These are phyloP conservation scores for Teleogryllus occipitalis DNA, from an alignment of 1,140 invertebrate genomes.

Conservation along the genomic window DNA sequence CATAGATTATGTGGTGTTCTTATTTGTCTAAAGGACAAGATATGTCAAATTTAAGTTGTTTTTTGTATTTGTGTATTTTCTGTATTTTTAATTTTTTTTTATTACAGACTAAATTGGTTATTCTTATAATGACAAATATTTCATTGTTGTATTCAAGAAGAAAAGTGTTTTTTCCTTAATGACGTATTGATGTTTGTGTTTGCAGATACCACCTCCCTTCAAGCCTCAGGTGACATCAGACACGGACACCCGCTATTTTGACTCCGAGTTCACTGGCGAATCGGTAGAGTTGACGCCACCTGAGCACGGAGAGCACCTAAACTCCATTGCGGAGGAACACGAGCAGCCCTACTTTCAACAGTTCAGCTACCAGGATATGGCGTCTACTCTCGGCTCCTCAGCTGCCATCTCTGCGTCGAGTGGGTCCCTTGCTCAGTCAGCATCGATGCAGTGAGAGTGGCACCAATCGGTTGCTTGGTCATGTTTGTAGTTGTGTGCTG, in stretches of 20 bases:
- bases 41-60: too few relatives aligned
- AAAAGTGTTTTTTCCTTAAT: too few relatives aligned
- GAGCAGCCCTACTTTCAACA: constrained; percentile 63
- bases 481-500: too few relatives aligned
- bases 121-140: too few relatives aligned
- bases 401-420: constrained; percentile 25
- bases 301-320: constrained; percentile 55
- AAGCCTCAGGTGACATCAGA: constrained; percentile 93
- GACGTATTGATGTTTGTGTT: constrained; percentile 15
- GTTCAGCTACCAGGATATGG: constrained; percentile 60
- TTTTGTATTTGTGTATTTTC: too few relatives aligned
- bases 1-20: too few relatives aligned
- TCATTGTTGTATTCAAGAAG: too few relatives aligned
- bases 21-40: too few relatives aligned
- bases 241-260: constrained; percentile 96
- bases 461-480: too few relatives aligned
- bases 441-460: constrained; percentile 17
- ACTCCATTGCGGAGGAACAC: constrained; percentile 59
- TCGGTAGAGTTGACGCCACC: constrained; percentile 93
- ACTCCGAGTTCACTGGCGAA: constrained; percentile 96
- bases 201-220: constrained; percentile 78
- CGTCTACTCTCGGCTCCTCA: constrained; percentile 26
- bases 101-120: too few relatives aligned
- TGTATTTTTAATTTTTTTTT: too few relatives aligned
- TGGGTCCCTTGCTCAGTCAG: constrained; percentile 25